phyloP scores from a whole-genome alignment of 2,113 vertebrate genomes.

The Mesoclemmys tuberculata region DNA sequence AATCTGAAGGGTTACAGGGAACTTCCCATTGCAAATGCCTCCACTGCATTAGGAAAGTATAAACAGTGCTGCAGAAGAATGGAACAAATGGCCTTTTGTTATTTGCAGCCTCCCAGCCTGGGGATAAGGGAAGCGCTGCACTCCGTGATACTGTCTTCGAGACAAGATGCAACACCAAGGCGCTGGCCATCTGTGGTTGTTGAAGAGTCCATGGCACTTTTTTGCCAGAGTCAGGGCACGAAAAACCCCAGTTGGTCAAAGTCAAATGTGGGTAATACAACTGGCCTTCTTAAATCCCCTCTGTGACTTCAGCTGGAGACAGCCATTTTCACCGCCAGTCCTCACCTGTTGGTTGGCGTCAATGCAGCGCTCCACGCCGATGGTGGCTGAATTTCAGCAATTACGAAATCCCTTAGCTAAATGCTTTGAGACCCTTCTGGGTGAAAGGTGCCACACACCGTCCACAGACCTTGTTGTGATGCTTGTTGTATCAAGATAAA shows the following conservation, averaged over 20 bases:
- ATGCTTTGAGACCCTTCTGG: background rate
- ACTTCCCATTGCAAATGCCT: background rate
- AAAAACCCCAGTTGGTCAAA: background rate
- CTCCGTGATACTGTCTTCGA: background rate
- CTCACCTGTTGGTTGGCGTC: too few relatives aligned
- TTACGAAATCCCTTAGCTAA: conserved; percentile 23
- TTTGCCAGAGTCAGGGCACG: background rate
- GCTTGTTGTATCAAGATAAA: conserved; percentile 18
- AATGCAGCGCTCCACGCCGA: fast-evolving
- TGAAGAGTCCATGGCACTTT: background rate
- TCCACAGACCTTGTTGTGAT: fast-evolving
- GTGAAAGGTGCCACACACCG: background rate
- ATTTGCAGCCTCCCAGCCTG: background rate
- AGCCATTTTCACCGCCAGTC: background rate
- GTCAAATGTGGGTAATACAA: too few relatives aligned
- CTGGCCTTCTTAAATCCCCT: background rate
- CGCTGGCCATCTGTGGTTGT: background rate
- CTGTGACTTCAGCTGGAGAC: background rate
- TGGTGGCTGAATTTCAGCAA: background rate
- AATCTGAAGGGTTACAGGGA: background rate
- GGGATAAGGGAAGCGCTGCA: background rate
- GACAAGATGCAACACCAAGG: background rate
- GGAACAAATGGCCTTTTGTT: background rate
- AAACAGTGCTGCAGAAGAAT: background rate
- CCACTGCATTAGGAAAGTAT: background rate